Conservation (phyloP, 2,888 invertebrate genomes). For the Hyposoter dolosus region DNA sequence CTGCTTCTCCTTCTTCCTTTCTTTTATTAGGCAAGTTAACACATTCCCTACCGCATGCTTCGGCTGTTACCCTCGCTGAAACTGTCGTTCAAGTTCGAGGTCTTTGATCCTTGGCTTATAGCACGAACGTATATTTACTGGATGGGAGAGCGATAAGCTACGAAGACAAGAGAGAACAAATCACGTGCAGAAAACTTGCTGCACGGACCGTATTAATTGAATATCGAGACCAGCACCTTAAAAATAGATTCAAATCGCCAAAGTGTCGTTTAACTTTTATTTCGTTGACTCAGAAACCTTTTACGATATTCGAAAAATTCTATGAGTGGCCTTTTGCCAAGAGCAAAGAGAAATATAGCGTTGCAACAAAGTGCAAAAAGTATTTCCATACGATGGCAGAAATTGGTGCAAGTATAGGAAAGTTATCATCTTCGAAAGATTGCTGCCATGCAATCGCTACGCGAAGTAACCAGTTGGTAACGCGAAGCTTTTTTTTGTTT, state of each 20-base stretch:
- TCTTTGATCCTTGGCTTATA: neutral
- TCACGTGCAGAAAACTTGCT: neutral
- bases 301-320: neutral
- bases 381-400: neutral
- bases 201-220: neutral
- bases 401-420: neutral
- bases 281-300: neutral
- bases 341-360: neutral
- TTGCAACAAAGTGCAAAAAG: neutral
- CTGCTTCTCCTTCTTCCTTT: neutral
- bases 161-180: neutral
- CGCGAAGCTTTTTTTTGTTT: constrained; percentile 9
- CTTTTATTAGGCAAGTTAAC: neutral
- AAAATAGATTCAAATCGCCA: neutral
- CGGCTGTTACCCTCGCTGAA: neutral
- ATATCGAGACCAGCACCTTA: neutral
- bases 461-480: neutral
- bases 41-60: neutral
- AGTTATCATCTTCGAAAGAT: neutral
- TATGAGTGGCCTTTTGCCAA: neutral
- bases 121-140: neutral
- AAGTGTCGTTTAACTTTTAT: neutral
- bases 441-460: neutral
- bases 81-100: neutral
- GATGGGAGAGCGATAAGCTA: neutral